Evolutionary conservation across 1,140 invertebrate species (phyloP), one percentile per base, ranked within the genome.

Genomic region (Mactra quadrangularis): DNA sequence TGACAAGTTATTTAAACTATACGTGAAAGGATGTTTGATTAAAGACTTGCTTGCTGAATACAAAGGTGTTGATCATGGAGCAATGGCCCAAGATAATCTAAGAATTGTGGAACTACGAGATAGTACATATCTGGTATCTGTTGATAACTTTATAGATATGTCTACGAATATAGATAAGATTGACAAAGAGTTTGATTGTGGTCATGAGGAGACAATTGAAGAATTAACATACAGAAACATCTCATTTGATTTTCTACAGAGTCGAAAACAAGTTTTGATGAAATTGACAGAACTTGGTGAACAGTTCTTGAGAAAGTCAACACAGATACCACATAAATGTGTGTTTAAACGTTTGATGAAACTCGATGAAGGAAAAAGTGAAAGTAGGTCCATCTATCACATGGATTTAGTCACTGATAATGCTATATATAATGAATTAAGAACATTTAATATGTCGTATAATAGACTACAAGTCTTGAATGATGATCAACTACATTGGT

Each of bases 401-500:
- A 45, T 77, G 33, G 76, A 85, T 25, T 33, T 87, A 19, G 22
- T 68, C 9, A 81, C 83, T 11, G 85, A 85, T 13, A 86, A 83
- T 57, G 75, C 84, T 7, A 47, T 70, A 7, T 88, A 70, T 59
- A 72, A 76, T 3, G 41, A 78, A 50, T 53, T 89, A 0, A 52
- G 60, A 7, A 52, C 68, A 2, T 85, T 83, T 35, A 88, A 89
- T 53, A 70, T 85, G 17, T 86, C 87, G 1, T 27, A 84, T 19
- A 87, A 81, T 1, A 55, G 68, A 22, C 55, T 79, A 15, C 71
- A 45, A 7, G 74, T 72, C 15, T 31, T 88, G 9, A 59, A 76
- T n/a, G 68, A 81, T 29, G 45, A 75, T 41, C 64, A 86, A 13
- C 64, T 76, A 47, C 71, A 75, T 53, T 88, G 87, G 87, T 85